Conservation (phyloP, 2,888 invertebrate genomes). For the Athripsodes cinereus region DNA sequence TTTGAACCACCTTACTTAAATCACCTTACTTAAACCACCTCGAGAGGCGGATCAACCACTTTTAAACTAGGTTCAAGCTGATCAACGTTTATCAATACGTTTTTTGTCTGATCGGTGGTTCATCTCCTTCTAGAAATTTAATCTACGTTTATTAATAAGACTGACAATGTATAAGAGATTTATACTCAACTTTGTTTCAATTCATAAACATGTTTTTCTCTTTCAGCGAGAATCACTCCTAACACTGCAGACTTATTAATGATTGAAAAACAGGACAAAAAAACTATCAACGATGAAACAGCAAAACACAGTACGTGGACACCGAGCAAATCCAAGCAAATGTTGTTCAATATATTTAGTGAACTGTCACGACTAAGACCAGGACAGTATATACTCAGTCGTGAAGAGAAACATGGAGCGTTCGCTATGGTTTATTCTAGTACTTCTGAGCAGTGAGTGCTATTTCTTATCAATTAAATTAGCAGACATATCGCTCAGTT, state of each 20-base stretch:
- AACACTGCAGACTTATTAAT: constrained; percentile 18
- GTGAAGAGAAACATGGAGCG: constrained; percentile 21
- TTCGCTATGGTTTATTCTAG: constrained; percentile 21
- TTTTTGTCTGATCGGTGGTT: too few species aligned
- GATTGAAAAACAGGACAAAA: constrained; percentile 17
- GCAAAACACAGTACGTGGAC: constrained; percentile 16
- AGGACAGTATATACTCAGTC: constrained; percentile 24
- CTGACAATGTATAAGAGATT: too few species aligned
- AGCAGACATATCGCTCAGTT: too few species aligned
- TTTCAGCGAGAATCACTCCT: constrained; percentile 20
- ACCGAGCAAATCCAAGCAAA: constrained; percentile 12
- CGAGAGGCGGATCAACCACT: too few species aligned
- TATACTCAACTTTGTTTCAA: not conserved
- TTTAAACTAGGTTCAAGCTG: too few species aligned
- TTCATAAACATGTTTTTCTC: constrained; percentile 1
- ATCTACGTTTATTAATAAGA: too few species aligned
- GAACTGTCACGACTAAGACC: constrained; percentile 12
- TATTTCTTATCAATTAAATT: too few species aligned
- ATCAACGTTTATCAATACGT: too few species aligned
- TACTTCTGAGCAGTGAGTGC: too few species aligned
- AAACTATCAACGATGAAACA: constrained; percentile 20
- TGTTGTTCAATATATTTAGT: constrained; percentile 22
- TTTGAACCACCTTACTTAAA: too few species aligned
- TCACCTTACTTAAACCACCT: too few species aligned
- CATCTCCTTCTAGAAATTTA: too few species aligned